These are phyloP conservation scores for Oreochromis spilurus DNA, from an alignment of 2,113 vertebrate species.

Conservation along the genomic window DNA sequence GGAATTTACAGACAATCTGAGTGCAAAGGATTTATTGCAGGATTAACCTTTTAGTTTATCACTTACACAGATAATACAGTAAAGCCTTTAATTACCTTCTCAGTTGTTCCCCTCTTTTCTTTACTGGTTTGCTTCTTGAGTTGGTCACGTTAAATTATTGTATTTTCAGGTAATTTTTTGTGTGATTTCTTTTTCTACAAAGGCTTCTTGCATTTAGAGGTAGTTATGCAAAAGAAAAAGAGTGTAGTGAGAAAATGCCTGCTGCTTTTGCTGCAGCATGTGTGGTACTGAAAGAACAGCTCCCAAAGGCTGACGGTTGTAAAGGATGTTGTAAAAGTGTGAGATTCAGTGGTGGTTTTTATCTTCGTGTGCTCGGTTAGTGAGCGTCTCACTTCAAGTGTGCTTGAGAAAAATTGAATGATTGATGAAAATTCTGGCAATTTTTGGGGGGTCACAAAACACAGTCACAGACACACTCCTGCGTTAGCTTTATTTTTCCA, in stretches of 20 bases:
- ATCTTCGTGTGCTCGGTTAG: background rate
- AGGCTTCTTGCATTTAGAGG: background rate
- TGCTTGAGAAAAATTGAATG: background rate
- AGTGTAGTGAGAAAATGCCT: background rate
- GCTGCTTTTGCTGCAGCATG: background rate
- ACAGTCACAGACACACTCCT: background rate
- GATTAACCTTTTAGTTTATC: background rate
- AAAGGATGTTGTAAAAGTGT: background rate
- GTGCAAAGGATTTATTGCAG: background rate
- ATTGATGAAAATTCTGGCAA: background rate
- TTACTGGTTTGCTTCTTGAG: background rate
- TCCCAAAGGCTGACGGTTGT: background rate
- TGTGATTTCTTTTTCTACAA: background rate
- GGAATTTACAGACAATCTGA: background rate
- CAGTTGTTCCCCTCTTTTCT: background rate
- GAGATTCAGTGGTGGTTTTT: background rate
- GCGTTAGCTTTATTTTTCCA: background rate
- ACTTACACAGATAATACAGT: background rate
- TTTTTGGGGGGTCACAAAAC: background rate
- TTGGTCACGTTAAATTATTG: background rate
- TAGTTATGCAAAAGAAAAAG: background rate
- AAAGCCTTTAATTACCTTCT: background rate
- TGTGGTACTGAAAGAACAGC: slow-evolving; percentile 16
- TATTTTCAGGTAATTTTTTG: background rate
- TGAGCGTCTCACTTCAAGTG: background rate